Evolutionary conservation across 2,113 vertebrate genomes (phyloP).

Genomic region (Pseudolaguvia tuberculata): DNA sequence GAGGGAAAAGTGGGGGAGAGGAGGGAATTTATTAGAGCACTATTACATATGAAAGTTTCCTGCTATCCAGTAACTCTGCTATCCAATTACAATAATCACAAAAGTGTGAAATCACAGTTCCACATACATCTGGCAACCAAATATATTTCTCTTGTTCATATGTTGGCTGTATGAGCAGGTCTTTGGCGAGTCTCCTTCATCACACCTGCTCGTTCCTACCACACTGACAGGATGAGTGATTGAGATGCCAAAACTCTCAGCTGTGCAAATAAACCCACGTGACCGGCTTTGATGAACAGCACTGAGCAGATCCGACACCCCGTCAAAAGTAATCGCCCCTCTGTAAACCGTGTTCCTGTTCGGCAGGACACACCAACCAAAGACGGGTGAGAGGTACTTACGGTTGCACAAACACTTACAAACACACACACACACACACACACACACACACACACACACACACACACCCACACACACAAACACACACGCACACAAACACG

Average conservation of each 20-base stretch:
- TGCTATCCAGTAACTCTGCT: neutral
- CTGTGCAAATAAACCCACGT: slow-evolving; percentile 37
- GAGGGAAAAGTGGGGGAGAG: neutral
- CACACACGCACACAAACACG: too few species aligned
- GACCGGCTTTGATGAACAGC: slow-evolving; percentile 33
- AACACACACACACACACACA: too few species aligned
- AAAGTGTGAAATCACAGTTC: neutral
- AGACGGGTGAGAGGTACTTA: neutral
- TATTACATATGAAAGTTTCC: neutral
- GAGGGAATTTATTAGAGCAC: neutral
- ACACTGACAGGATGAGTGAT: neutral
- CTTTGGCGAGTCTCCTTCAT: neutral
- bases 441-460: too few species aligned
- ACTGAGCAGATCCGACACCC: neutral
- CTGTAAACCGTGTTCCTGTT: neutral
- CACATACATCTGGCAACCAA: neutral
- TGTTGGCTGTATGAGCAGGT: neutral
- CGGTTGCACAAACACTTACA: neutral
- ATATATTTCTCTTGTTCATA: neutral
- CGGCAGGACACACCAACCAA: too few species aligned
- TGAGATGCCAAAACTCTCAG: slow-evolving; percentile 24
- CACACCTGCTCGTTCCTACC: neutral
- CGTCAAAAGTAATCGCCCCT: slow-evolving; percentile 10
- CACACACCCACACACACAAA: too few species aligned
- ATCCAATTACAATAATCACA: neutral